Evolutionary conservation across 2,797 vertebrate species (phyloP), one percentile per base, ranked within the genome.

Genomic region (Amniataba percoides): DNA sequence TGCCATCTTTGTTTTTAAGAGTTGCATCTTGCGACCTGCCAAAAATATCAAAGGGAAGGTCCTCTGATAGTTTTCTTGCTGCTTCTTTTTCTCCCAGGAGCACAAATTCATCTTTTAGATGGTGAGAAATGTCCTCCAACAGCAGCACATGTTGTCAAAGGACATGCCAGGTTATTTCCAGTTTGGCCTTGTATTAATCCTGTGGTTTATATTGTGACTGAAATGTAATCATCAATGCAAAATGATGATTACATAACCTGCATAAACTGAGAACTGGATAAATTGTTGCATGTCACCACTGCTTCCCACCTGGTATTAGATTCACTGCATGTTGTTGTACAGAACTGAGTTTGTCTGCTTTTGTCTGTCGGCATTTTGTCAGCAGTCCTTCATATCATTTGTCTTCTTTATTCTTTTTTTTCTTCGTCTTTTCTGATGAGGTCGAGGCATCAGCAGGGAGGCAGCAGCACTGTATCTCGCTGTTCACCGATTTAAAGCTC

Each of bases 341-440:
- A 59, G 14, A 81, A 42, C 66, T 10, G 31, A 66, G 66, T 36
- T 71, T 36, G 48, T 75, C 31, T 11, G 59, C 48, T n/a, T 57
- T 48, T 40, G 56, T 61, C 21, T 25, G 48, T n/a, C n/a, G 27
- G 49, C 11, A 7, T 21, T 52, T 39, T 19, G 2, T 45, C 9
- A 21, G n/a, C 19, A 10, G 55, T 12, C 0, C 9, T 42, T 34
- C 13, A 0, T 12, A 1, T 45, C 18, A 7, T 56, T 31, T 9
- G 6, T 19, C 12, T 21, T 18, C 8, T 36, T 36, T 36, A 9
- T 7, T 46, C 6, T 8, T 57, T 7, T 23, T 19, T 3, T 61
- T 21, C 43, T 40, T 19, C 2, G 19, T 55, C 5, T 31, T 46
- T 40, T 27, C 18, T 56, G 34, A 1, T 25, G 23, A 11, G 51